phyloP scores from a whole-genome alignment of 1,140 invertebrate genomes.

The Calliopsis andreniformis region DNA sequence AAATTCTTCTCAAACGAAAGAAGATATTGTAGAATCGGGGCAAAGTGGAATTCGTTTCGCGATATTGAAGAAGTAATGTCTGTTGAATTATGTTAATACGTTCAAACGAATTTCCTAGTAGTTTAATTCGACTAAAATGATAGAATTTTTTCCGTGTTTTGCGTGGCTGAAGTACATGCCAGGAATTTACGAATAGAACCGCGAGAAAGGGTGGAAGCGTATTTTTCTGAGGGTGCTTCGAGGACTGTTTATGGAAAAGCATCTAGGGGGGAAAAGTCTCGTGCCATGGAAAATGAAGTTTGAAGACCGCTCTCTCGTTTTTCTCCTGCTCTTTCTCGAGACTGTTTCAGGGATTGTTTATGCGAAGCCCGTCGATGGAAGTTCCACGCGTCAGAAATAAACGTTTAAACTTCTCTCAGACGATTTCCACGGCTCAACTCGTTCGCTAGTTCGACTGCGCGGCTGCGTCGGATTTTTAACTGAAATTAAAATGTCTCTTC shows the following conservation, averaged over 20 bases:
- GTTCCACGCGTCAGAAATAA: conserved; percentile 33
- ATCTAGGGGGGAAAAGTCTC: conserved; percentile 29
- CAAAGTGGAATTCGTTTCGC: no score
- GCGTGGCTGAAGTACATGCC: no score
- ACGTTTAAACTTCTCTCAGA: conserved; percentile 37
- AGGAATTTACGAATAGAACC: conserved; percentile 22
- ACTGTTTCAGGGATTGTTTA: conserved; percentile 42
- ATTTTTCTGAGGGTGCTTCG: conserved; percentile 30
- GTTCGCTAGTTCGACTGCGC: background rate
- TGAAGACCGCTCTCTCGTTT: conserved; percentile 10
- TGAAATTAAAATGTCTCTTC: conserved; percentile 17
- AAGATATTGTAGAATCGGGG: background rate
- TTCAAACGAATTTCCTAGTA: no score
- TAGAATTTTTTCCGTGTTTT: no score
- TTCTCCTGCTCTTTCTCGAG: background rate
- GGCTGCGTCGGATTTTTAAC: conserved; percentile 6
- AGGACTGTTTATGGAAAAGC: conserved; percentile 40
- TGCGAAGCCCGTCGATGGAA: conserved; percentile 20
- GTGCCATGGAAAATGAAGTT: conserved; percentile 43
- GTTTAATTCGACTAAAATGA: no score
- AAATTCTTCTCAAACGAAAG: no score
- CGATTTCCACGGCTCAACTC: background rate
- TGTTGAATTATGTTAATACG: no score
- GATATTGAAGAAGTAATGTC: no score
- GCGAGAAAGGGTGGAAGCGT: background rate